phyloP scores from a whole-genome alignment of 1,140 invertebrate genomes.

The Asobara japonica region DNA sequence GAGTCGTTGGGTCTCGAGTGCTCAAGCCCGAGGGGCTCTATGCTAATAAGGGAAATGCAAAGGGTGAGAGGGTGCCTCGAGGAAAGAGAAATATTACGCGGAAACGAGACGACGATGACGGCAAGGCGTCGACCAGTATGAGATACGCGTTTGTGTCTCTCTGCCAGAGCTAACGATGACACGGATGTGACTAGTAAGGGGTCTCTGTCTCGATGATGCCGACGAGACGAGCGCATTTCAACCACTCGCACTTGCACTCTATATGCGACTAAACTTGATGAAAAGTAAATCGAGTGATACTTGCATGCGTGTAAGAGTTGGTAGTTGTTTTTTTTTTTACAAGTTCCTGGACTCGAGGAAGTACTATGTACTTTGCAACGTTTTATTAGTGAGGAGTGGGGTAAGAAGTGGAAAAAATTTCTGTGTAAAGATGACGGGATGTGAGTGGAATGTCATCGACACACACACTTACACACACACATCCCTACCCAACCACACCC shows the following conservation, averaged over 20 bases:
- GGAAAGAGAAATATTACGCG: slow-evolving; percentile 22
- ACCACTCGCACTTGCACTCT: not conserved
- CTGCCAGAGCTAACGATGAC: slow-evolving; percentile 1
- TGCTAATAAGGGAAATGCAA: slow-evolving; percentile 45
- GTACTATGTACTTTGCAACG: no score
- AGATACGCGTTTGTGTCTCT: not conserved
- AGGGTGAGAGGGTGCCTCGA: not conserved
- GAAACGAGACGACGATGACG: slow-evolving; percentile 18
- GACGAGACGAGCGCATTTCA: not conserved
- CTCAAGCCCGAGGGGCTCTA: slow-evolving; percentile 43
- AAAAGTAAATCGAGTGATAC: not conserved
- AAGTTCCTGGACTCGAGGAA: no score
- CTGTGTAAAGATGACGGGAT: no score
- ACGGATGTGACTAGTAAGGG: not conserved
- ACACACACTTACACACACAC: no score
- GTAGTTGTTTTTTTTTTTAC: not conserved
- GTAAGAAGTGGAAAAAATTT: no score
- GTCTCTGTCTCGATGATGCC: slow-evolving; percentile 6
- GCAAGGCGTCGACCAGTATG: not conserved
- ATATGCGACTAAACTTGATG: not conserved
- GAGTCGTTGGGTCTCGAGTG: slow-evolving; percentile 41
- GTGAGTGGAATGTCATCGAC: no score
- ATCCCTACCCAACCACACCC: no score
- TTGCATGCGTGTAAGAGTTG: not conserved
- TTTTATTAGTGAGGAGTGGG: no score